Percentiles rank a stretch among this genome's conserved stretches.
These are phyloP conservation scores for Dysmachus trigonus DNA, from an alignment of 2,888 invertebrate genomes.

Conservation along the genomic window DNA sequence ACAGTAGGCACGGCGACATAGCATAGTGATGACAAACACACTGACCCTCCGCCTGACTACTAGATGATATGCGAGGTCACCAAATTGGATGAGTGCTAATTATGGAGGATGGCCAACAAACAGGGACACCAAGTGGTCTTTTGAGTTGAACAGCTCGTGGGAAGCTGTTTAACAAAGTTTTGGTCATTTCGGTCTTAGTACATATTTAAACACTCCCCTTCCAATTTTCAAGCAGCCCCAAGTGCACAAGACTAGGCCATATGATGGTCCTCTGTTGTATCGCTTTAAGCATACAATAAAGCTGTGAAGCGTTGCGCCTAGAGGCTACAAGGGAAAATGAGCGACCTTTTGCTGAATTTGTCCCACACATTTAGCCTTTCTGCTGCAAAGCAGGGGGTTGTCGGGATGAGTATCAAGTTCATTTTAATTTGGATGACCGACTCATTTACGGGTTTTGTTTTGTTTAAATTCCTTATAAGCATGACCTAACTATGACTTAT, in stretches of 20 bases:
- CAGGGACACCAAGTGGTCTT: not conserved
- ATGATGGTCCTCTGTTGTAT: not conserved
- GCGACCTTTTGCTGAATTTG: not conserved
- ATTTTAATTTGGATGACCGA: not conserved
- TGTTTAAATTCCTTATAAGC: not conserved
- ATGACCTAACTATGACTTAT: not conserved
- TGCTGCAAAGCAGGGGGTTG: not conserved
- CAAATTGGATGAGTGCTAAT: slow-evolving; percentile 34
- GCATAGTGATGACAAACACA: not conserved
- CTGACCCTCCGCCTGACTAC: not conserved
- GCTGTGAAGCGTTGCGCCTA: not conserved
- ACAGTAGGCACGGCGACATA: not conserved
- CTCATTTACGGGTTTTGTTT: not conserved
- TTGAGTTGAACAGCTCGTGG: slow-evolving; percentile 7
- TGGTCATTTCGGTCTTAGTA: slow-evolving; percentile 30
- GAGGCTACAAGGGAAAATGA: not conserved
- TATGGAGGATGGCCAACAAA: slow-evolving; percentile 1
- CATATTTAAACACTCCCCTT: slow-evolving; percentile 34
- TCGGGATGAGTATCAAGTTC: not conserved
- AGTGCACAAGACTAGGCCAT: not conserved
- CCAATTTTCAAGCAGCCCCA: not conserved
- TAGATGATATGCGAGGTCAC: not conserved
- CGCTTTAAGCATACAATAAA: not conserved
- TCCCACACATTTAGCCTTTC: not conserved
- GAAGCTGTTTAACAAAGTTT: slow-evolving; percentile 35